Percentiles rank a stretch among this genome's conserved stretches.
phyloP scores from a whole-genome alignment of 1,140 invertebrate genomes.

The Heterodera schachtii region DNA sequence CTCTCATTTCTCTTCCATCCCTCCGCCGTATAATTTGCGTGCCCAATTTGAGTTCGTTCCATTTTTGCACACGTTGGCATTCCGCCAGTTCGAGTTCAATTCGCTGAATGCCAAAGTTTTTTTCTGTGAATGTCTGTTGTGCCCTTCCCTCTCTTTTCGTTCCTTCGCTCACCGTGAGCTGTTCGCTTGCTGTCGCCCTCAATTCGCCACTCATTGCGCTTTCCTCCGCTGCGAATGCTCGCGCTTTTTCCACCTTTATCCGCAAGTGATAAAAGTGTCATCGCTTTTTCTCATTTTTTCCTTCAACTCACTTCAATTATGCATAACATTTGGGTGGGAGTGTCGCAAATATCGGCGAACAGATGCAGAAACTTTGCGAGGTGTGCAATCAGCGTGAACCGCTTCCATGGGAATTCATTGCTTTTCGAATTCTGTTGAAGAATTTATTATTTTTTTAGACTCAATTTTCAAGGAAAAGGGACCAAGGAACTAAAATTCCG shows the following conservation, averaged over 20 bases:
- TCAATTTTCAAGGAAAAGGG: no score
- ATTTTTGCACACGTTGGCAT: slow-evolving; percentile 5
- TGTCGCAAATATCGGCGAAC: slow-evolving; percentile 8
- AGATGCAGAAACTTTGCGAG: not conserved
- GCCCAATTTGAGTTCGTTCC: slow-evolving; percentile 1
- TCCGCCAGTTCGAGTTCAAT: not conserved
- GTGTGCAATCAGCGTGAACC: not conserved
- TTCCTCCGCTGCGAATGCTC: not conserved
- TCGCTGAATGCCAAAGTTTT: not conserved
- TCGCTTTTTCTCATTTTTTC: not conserved
- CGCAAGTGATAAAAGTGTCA: not conserved
- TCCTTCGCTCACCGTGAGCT: not conserved
- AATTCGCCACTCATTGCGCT: not conserved
- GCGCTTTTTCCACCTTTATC: not conserved
- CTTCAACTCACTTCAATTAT: not conserved
- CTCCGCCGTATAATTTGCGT: not conserved
- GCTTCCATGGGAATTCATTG: not conserved
- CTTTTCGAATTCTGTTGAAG: not conserved
- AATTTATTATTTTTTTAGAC: no score
- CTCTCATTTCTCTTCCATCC: not conserved
- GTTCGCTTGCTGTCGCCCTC: not conserved
- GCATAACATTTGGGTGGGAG: not conserved
- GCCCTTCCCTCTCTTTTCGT: not conserved
- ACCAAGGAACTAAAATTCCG: no score
- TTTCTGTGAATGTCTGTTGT: not conserved